phyloP scores from a whole-genome alignment of 2,888 invertebrate species.

The Eugnorisma glareosa region DNA sequence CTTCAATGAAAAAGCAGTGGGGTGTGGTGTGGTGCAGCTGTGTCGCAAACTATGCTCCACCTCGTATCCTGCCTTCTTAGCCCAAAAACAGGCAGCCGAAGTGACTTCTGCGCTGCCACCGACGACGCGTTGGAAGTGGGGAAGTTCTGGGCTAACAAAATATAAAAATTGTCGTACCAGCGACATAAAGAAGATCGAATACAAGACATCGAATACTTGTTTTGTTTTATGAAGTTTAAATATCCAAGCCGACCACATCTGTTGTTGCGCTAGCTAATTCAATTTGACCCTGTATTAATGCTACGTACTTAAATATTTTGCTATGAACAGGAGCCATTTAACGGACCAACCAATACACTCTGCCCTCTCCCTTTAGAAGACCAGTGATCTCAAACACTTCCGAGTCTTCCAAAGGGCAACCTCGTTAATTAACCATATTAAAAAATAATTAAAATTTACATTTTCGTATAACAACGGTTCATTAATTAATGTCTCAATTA shows the following conservation, averaged over 20 bases:
- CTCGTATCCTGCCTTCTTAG: no score
- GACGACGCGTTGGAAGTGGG: neutral
- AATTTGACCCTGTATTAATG: neutral
- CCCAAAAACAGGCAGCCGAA: neutral
- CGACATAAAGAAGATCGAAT: no score
- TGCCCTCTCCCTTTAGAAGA: conserved; percentile 4
- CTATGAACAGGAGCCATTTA: conserved; percentile 6
- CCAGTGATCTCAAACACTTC: conserved; percentile 30
- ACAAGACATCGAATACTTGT: no score
- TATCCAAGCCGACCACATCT: neutral
- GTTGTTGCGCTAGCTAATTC: neutral
- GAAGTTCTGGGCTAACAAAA: neutral
- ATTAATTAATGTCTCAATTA: conserved; percentile 3
- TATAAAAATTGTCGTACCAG: no score
- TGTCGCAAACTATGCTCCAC: no score
- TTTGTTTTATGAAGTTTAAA: no score
- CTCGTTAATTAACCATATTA: conserved; percentile 13
- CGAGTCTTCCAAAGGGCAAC: conserved; percentile 21
- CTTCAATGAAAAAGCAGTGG: neutral
- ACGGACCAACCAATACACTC: neutral
- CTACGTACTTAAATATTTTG: neutral
- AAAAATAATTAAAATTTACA: neutral
- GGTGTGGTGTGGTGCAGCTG: no score
- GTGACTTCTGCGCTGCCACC: neutral
- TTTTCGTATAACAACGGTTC: neutral